Evolutionary conservation across 2,888 invertebrate species (phyloP).

Genomic region (Quadroppia sp.): DNA sequence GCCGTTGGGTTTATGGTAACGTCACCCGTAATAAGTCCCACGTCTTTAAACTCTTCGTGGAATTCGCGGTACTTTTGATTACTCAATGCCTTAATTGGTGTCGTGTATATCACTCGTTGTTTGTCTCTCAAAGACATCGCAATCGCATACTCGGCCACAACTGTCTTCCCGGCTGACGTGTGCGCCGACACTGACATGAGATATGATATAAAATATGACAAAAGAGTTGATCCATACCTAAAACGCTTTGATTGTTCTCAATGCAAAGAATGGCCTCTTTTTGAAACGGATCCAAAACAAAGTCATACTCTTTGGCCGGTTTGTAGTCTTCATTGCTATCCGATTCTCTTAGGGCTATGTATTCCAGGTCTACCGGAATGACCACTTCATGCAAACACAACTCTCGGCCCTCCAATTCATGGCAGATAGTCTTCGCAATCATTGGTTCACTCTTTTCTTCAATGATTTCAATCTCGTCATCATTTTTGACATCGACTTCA

Average conservation of each 20-base stretch:
- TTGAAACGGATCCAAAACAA: slow-evolving; percentile 94
- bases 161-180: slow-evolving; percentile 98
- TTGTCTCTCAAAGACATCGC: slow-evolving; percentile 66
- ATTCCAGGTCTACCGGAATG: no score
- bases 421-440: no score
- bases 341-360: no score
- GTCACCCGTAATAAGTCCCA: slow-evolving; percentile 76
- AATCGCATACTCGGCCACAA: slow-evolving; percentile 98
- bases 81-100: slow-evolving; percentile 96
- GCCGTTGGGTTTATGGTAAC: slow-evolving; percentile 60
- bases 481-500: no score
- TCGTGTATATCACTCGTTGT: slow-evolving; percentile 81
- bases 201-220: no score
- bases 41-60: slow-evolving; percentile 82
- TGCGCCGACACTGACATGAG: slow-evolving; percentile 98
- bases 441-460: no score
- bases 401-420: no score
- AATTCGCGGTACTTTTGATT: slow-evolving; percentile 99
- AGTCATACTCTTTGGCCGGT: slow-evolving; percentile 55
- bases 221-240: no score
- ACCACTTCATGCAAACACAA: no score
- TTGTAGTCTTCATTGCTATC: no score
- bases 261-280: slow-evolving; percentile 92
- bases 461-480: no score
- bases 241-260: slow-evolving; percentile 86